Percentiles rank a stretch among this genome's conserved stretches.
Conservation (phyloP, 2,113 vertebrate genomes). For the Enhydra lutris region DNA sequence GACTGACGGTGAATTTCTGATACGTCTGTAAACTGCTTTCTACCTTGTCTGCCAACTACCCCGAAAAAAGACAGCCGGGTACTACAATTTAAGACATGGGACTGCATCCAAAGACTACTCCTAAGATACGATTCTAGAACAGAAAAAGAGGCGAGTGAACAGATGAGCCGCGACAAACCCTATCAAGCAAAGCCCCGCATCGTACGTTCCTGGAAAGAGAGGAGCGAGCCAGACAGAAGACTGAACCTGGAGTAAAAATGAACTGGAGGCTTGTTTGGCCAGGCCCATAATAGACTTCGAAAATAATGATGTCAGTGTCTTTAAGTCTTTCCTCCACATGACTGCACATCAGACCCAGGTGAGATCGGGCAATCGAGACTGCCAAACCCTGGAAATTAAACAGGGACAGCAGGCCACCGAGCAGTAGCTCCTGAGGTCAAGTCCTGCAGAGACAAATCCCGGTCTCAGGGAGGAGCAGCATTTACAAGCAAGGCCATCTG, state of each 20-base stretch:
- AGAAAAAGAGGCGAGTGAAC: neutral
- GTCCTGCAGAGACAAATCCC: neutral
- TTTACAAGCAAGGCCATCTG: neutral
- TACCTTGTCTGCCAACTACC: neutral
- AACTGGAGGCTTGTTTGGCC: neutral
- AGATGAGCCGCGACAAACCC: neutral
- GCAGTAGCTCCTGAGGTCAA: neutral
- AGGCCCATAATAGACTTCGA: neutral
- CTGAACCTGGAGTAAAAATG: neutral
- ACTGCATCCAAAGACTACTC: neutral
- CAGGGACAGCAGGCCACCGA: neutral
- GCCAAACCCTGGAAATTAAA: neutral
- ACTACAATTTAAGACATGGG: neutral
- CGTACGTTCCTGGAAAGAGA: neutral
- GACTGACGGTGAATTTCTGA: neutral
- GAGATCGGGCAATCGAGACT: neutral
- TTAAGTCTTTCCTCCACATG: neutral
- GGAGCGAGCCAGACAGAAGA: neutral
- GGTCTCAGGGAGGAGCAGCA: fast-evolving
- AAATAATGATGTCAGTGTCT: neutral
- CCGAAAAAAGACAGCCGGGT: neutral
- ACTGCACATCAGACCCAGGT: neutral
- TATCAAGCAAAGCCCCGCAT: neutral
- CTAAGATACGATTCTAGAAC: neutral
- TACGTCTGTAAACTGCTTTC: neutral